Evolutionary conservation across 2,888 invertebrate species (phyloP), one percentile per base, ranked within the genome.

Genomic region (Epistrophe grossulariae): DNA sequence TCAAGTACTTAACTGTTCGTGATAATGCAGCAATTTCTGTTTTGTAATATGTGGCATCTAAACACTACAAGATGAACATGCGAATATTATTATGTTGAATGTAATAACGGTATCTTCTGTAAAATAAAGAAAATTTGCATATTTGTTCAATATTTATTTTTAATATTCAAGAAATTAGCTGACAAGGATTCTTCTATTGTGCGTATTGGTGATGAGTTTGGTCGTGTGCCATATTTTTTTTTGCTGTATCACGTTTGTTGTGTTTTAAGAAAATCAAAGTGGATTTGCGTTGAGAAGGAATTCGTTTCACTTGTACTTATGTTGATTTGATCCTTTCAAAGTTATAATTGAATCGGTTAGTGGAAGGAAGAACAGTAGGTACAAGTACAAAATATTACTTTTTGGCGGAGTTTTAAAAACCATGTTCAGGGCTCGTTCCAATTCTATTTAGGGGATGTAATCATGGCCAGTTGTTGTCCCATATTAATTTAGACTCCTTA

Each of bases 61-160:
- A 55, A 73, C 57, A 43, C 70, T 24, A 17, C 10, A 55, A 59
- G 68, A 60, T n/a, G 45, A 52, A 72, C 57, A 57, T 72, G 66
- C 48, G 17, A 17, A 66, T 55, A 68, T 57, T 24, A 31, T 43
- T 28, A 50, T 68, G 66, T 19, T 72, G 59, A 50, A 64, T 55
- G 45, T 66, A 70, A 52, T 55, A 55, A 70, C 28, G 40, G 24
- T 43, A 59, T 15, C 31, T 50, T 24, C 11, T 11, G 17, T 19
- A 64, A 19, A 62, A 43, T 55, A 77, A 59, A 15, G n/a, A 68
- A 84, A 82, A 87, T 87, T 87, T 87, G 79, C 87, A 87, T 87
- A 83, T 87, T 62, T 79, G 79, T 83, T 87, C 62, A 87, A 87
- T 87, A 87, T 87, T 87, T 83, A 79, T 82, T 83, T 83, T 82